Conservation (phyloP, 37 sponge, comb jelly and placozoan species). For the Dysidea cf. avara region DNA sequence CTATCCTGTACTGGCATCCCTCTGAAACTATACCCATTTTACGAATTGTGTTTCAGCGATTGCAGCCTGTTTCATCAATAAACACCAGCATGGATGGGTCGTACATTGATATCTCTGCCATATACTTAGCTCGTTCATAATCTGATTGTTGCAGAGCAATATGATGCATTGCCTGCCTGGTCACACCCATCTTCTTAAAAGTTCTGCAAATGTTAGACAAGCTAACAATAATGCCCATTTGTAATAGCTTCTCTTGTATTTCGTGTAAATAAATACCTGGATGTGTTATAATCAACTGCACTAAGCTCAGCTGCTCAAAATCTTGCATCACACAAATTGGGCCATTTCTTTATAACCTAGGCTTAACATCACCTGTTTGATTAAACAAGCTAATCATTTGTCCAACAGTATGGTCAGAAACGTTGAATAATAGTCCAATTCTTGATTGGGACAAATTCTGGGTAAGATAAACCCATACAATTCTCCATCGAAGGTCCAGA, state of each 20-base stretch:
- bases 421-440: background rate
- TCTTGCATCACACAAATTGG: constrained; percentile 19
- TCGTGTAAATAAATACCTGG: constrained; percentile 28
- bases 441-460: background rate
- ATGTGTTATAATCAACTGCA: constrained; percentile 3
- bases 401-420: constrained; percentile 4
- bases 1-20: too few species aligned
- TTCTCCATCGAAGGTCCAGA: constrained; percentile 22
- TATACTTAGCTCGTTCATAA: too few species aligned
- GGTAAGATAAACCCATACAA: constrained; percentile 9
- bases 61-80: too few species aligned
- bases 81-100: too few species aligned
- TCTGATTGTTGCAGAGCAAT: too few species aligned
- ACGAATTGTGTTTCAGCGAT: too few species aligned
- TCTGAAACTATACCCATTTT: constrained; percentile 14
- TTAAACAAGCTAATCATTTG: background rate
- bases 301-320: constrained; percentile 16
- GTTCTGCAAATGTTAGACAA: too few species aligned
- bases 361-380: constrained; percentile 26
- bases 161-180: too few species aligned
- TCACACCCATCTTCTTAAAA: too few species aligned
- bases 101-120: constrained; percentile 16
- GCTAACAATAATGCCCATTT: constrained; percentile 11
- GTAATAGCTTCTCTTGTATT: background rate
- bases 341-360: background rate